Conservation (phyloP, 2,113 vertebrate species). For the Agelaius phoeniceus region DNA sequence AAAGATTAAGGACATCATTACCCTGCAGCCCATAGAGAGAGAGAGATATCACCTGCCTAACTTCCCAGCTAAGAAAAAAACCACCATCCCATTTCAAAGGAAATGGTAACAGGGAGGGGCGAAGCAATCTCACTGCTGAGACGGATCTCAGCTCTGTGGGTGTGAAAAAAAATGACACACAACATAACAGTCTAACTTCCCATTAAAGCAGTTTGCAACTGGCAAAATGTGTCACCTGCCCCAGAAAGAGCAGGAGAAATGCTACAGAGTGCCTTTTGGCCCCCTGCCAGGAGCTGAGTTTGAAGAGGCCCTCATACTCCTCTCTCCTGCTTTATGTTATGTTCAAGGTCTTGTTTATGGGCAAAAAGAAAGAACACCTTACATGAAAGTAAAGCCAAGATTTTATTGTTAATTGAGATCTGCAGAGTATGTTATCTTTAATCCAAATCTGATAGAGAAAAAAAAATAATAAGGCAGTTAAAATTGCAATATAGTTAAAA, state of each 20-base stretch:
- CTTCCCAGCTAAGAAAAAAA: neutral
- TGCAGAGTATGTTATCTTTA: neutral
- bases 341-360: neutral
- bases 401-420: neutral
- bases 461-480: neutral
- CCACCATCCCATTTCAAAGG: neutral
- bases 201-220: neutral
- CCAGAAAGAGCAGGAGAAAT: neutral
- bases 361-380: neutral
- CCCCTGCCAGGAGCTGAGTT: neutral
- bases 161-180: neutral
- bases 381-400: neutral
- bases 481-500: neutral
- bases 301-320: neutral
- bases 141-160: neutral
- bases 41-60: neutral
- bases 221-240: neutral
- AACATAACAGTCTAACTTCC: neutral
- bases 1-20: neutral
- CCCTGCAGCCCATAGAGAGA: neutral
- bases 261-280: neutral
- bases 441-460: neutral
- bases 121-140: neutral
- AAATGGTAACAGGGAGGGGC: neutral
- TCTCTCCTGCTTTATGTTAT: neutral